These are phyloP conservation scores for Ophioderma brevispina DNA, from an alignment of 35 echinoderm and acorn worm species.

Conservation along the genomic window DNA sequence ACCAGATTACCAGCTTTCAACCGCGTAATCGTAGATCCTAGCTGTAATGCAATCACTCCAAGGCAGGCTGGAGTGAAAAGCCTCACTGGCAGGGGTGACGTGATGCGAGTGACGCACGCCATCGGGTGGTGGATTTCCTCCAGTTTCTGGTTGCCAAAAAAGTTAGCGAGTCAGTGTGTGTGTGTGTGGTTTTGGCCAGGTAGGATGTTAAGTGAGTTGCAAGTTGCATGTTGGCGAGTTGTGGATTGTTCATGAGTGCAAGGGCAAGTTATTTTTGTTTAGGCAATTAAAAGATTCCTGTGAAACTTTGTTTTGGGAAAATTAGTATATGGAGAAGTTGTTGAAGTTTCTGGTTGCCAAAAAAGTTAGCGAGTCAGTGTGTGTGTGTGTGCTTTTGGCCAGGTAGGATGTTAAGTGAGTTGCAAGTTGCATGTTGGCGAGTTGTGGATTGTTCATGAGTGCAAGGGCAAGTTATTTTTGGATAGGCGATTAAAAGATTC, in stretches of 20 bases:
- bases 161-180: neutral
- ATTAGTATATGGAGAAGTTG: neutral
- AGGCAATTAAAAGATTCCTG: too few species aligned
- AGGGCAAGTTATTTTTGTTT: too few species aligned
- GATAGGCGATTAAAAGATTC: too few species aligned
- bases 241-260: too few species aligned
- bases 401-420: too few species aligned
- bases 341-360: neutral
- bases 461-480: too few species aligned
- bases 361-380: neutral
- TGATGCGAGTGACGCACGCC: neutral
- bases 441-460: too few species aligned
- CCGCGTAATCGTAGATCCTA: constrained; percentile 3
- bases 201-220: too few species aligned
- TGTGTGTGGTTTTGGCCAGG: neutral
- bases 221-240: too few species aligned
- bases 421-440: too few species aligned
- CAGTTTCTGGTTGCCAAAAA: neutral
- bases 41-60: neutral
- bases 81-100: neutral
- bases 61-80: neutral
- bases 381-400: neutral
- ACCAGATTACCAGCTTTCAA: neutral
- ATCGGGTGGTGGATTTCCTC: neutral
- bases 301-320: too few species aligned